Evolutionary conservation across 2,888 invertebrate genomes (phyloP).

Genomic region (Gymnocheta viridis): DNA sequence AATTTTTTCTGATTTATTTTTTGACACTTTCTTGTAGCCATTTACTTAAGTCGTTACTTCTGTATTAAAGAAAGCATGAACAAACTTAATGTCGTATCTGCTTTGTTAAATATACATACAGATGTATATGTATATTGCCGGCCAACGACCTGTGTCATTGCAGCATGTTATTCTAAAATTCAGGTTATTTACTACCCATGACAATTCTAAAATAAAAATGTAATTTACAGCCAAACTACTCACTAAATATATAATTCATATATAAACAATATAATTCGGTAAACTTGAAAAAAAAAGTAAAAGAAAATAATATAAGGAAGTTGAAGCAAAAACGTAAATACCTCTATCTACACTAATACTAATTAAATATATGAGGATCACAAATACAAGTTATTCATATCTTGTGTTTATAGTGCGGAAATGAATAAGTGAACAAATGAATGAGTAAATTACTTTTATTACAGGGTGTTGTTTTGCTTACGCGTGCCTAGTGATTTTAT

Average conservation of each 20-base stretch:
- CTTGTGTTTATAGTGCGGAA: slow-evolving; percentile 53
- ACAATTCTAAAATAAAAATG: background rate
- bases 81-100: no score
- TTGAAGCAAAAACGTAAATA: background rate
- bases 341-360: background rate
- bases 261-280: background rate
- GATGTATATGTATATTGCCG: no score
- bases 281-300: background rate
- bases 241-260: background rate
- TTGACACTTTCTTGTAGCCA: no score
- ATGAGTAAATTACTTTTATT: slow-evolving; percentile 64
- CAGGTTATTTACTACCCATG: no score
- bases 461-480: slow-evolving; percentile 28
- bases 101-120: no score
- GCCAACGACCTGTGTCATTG: no score
- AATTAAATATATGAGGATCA: background rate
- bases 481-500: slow-evolving; percentile 54
- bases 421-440: slow-evolving; percentile 43
- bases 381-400: slow-evolving; percentile 6
- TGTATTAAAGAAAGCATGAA: no score
- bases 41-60: no score
- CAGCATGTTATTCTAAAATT: no score
- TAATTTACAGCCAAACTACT: background rate
- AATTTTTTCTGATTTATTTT: no score
- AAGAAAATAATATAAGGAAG: slow-evolving; percentile 6